phyloP scores from a whole-genome alignment of 2,797 vertebrate species.

The Pseudochromis fuscus region DNA sequence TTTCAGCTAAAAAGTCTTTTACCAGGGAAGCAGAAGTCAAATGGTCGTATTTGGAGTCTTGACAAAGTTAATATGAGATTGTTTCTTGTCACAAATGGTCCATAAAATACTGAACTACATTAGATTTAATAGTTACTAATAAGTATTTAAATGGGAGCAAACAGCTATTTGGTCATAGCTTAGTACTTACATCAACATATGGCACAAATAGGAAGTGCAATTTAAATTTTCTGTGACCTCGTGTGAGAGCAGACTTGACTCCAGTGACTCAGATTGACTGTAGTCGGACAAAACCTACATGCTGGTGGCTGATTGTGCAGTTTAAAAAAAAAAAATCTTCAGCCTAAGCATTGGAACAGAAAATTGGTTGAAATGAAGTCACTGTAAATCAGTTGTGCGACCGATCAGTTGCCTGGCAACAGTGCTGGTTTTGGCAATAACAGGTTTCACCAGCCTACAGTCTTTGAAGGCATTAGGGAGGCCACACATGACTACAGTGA shows the following conservation, averaged over 20 bases:
- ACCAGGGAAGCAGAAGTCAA: neutral
- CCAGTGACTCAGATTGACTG: neutral
- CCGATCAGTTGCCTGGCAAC: constrained; percentile 77
- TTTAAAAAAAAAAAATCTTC: too few relatives aligned
- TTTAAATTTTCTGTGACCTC: neutral
- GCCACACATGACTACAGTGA: neutral
- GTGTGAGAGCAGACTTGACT: neutral
- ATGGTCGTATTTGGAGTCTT: constrained; percentile 5
- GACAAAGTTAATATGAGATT: constrained; percentile 9
- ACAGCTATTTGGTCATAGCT: neutral
- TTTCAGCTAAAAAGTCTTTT: neutral
- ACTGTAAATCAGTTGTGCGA: constrained; percentile 40
- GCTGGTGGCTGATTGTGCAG: too few relatives aligned
- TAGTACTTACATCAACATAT: neutral
- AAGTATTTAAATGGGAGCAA: neutral
- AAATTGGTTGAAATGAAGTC: constrained; percentile 50
- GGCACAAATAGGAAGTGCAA: neutral
- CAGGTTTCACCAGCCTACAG: constrained; percentile 30
- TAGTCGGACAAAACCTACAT: neutral
- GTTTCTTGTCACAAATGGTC: neutral
- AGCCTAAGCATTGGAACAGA: neutral
- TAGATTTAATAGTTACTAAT: neutral
- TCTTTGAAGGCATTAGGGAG: constrained; percentile 6
- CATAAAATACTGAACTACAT: neutral
- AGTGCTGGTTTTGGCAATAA: constrained; percentile 57